These are phyloP conservation scores for Tribolium freemani DNA, from an alignment of 2,888 invertebrate genomes.

Conservation along the genomic window DNA sequence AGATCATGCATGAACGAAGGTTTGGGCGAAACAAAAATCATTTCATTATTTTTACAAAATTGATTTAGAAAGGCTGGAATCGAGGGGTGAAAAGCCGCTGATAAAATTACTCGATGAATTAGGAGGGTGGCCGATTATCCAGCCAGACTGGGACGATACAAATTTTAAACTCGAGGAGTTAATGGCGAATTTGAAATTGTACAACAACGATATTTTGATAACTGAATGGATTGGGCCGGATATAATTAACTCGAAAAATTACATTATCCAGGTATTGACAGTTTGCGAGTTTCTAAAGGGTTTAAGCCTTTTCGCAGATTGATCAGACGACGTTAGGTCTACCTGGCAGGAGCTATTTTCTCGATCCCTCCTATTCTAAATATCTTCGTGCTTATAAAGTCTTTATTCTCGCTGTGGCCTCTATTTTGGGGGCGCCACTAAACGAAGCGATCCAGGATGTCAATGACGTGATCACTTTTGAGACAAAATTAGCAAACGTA, in stretches of 20 bases:
- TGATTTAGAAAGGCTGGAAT: constrained; percentile 74
- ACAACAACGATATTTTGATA: constrained; percentile 88
- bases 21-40: constrained; percentile 41
- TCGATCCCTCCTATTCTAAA: constrained; percentile 74
- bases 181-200: constrained; percentile 81
- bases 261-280: constrained; percentile 79
- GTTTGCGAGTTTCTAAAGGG: background rate
- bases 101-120: constrained; percentile 77
- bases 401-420: constrained; percentile 81
- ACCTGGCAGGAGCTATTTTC: constrained; percentile 84
- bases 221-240: constrained; percentile 90
- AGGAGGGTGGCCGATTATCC: constrained; percentile 92
- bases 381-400: constrained; percentile 85
- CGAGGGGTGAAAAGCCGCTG: constrained; percentile 81
- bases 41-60: constrained; percentile 12
- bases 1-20: constrained; percentile 88
- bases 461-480: constrained; percentile 83
- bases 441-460: constrained; percentile 76
- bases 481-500: constrained; percentile 79
- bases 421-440: constrained; percentile 79
- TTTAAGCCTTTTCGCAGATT: constrained; percentile 72
- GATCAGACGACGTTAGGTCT: constrained; percentile 90
- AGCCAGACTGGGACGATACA: constrained; percentile 74
- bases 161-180: constrained; percentile 81
- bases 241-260: constrained; percentile 91